A percentile compares a stretch with the other conserved stretches of the same genome.
These are phyloP conservation scores for Zapus hudsonius DNA, from an alignment of 2,113 vertebrate genomes.

Conservation along the genomic window DNA sequence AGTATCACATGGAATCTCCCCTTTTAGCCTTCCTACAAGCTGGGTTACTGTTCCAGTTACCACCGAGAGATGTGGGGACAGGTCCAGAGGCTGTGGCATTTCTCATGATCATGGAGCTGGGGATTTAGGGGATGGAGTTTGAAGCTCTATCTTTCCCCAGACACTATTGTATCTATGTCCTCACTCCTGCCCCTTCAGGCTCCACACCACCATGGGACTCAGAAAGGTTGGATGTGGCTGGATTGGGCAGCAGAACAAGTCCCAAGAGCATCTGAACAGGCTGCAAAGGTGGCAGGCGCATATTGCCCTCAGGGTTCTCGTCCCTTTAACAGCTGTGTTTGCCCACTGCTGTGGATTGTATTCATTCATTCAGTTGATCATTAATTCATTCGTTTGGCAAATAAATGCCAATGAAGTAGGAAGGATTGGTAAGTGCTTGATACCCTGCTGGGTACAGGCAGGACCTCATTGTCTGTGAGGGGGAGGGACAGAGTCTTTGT, in stretches of 20 bases:
- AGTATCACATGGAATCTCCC: neutral
- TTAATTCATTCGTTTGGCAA: neutral
- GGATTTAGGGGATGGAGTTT: neutral
- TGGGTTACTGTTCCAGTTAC: neutral
- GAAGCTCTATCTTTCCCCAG: neutral
- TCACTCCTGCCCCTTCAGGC: neutral
- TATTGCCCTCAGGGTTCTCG: neutral
- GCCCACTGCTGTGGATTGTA: neutral
- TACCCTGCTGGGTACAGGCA: neutral
- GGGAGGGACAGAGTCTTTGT: neutral
- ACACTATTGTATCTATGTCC: rapidly evolving
- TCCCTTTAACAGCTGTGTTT: neutral
- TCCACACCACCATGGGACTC: neutral
- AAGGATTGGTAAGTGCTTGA: neutral
- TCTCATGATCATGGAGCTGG: neutral
- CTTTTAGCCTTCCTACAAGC: neutral
- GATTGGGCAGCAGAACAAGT: neutral
- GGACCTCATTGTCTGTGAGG: neutral
- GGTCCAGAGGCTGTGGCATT: neutral
- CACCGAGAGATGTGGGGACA: neutral
- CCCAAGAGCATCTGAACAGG: neutral
- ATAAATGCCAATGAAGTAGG: neutral
- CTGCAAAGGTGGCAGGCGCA: neutral
- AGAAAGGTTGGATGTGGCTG: neutral
- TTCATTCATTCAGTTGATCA: neutral